Evolutionary conservation across 2,888 invertebrate genomes (phyloP), one percentile per base, ranked within the genome.

Genomic region (Vesta saturnalis): DNA sequence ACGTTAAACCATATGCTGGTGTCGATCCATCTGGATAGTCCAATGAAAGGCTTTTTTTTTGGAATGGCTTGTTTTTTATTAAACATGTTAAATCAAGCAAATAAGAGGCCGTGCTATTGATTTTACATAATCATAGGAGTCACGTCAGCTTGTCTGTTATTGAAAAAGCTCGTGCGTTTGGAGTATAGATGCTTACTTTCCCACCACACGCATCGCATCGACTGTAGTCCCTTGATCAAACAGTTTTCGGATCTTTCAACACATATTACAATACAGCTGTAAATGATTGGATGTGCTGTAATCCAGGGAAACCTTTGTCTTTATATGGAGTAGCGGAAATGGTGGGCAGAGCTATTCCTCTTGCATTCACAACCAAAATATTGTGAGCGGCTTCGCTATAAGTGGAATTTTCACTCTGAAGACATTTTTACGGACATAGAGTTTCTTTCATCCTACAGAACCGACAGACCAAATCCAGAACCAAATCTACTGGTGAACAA

Each of bases 201-300:
- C 56, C 54, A 10, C 49, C 56, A 2, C 59, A 65, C 23, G 52
- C 49, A 12, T 22, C 19, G 18, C 59, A 58, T 18, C 60, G 43
- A 58, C 30, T 60, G 54, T 43, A 55, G 66, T 56, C 66, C 15
- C 46, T 66, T 6, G 56, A 66, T 55, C 35, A 22, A 23, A 46
- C n/a, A 14, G 49, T 46, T 15, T 67, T 67, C 47, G 61, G 56
- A 14, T 46, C 61, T 8, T 61, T 67, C 43, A 56, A 56, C 12
- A n/a, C 30, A 6, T 30, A 30, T 15, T 56, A 56, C 30, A 22
- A 56, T 14, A 47, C 16, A 15, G 63, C 63, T 16, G 43, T 63
- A 47, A 57, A 58, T 30, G 56, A 64, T 30, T 30, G 23, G 49
- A 64, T 64, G 58, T 52, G 57, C 22, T 56, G 52, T 10, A 39